A percentile compares a stretch with the other conserved stretches of the same genome.
These are phyloP conservation scores for Helogale parvula DNA, from an alignment of 2,113 vertebrate species.

Conservation along the genomic window DNA sequence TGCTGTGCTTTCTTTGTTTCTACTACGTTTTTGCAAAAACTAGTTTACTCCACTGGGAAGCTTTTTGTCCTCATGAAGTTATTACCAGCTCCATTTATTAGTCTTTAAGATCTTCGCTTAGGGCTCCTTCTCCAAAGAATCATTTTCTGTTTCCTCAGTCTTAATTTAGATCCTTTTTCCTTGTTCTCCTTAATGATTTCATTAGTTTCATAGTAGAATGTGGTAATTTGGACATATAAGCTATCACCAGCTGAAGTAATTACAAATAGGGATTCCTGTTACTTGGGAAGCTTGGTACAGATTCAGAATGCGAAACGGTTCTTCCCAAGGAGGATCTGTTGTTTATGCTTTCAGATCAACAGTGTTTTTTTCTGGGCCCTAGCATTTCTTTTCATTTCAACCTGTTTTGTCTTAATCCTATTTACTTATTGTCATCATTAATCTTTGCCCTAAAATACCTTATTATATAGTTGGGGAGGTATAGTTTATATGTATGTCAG, in stretches of 20 bases:
- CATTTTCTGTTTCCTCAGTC: conserved; percentile 38
- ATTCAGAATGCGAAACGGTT: not conserved
- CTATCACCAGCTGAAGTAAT: conserved; percentile 11
- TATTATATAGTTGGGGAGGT: not conserved
- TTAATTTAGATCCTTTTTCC: conserved; percentile 3
- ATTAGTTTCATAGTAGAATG: not conserved
- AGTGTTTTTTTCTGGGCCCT: not conserved
- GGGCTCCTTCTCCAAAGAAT: conserved; percentile 4
- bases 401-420: not conserved
- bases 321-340: not conserved
- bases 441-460: conserved; percentile 5
- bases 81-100: not conserved
- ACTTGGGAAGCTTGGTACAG: not conserved
- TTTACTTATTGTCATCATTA: conserved; percentile 11
- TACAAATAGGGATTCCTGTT: conserved; percentile 7
- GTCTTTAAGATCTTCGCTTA: not conserved
- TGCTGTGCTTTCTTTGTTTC: not conserved
- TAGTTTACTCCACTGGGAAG: not conserved
- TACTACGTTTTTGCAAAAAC: conserved; percentile 14
- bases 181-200: not conserved
- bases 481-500: not conserved
- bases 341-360: not conserved
- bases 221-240: conserved; percentile 2
- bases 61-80: not conserved
- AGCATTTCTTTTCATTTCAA: not conserved